Percentiles rank a stretch among this genome's conserved stretches.
phyloP scores from a whole-genome alignment of 2,888 invertebrate genomes.

The Rambutsinella grinnellia region DNA sequence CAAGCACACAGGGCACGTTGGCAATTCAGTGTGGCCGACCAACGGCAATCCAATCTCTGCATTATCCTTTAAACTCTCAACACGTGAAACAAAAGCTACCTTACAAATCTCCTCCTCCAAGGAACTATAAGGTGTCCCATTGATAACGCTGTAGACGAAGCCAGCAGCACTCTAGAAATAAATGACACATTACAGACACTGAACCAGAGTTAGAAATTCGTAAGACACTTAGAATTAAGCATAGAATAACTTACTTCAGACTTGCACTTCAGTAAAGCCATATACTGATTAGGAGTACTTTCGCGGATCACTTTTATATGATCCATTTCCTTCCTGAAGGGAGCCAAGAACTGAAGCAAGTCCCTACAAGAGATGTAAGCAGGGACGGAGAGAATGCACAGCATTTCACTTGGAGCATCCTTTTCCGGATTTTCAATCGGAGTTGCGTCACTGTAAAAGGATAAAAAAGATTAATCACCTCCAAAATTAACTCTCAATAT shows the following conservation, averaged over 20 bases:
- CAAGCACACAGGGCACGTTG: slow-evolving; percentile 96
- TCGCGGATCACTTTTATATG: slow-evolving; percentile 93
- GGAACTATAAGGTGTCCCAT: slow-evolving; percentile 93
- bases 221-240: too few species aligned
- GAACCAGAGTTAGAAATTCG: too few species aligned
- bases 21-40: slow-evolving; percentile 89
- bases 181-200: not conserved
- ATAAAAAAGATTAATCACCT: not conserved
- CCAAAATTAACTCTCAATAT: not conserved
- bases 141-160: slow-evolving; percentile 93
- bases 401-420: slow-evolving; percentile 81
- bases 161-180: slow-evolving; percentile 80
- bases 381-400: slow-evolving; percentile 92
- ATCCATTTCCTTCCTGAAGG: slow-evolving; percentile 89
- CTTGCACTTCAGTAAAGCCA: slow-evolving; percentile 91
- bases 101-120: slow-evolving; percentile 93
- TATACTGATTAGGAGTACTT: slow-evolving; percentile 92
- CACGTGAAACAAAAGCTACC: slow-evolving; percentile 93
- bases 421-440: slow-evolving; percentile 76
- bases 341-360: slow-evolving; percentile 92
- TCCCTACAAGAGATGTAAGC: slow-evolving; percentile 93
- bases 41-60: slow-evolving; percentile 74
- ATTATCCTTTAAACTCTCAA: slow-evolving; percentile 83
- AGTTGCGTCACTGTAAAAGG: slow-evolving; percentile 77
- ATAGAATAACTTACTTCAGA: slow-evolving; percentile 70